These are phyloP conservation scores for Anseranas semipalmata DNA, from an alignment of 2,113 vertebrate genomes.

Conservation along the genomic window DNA sequence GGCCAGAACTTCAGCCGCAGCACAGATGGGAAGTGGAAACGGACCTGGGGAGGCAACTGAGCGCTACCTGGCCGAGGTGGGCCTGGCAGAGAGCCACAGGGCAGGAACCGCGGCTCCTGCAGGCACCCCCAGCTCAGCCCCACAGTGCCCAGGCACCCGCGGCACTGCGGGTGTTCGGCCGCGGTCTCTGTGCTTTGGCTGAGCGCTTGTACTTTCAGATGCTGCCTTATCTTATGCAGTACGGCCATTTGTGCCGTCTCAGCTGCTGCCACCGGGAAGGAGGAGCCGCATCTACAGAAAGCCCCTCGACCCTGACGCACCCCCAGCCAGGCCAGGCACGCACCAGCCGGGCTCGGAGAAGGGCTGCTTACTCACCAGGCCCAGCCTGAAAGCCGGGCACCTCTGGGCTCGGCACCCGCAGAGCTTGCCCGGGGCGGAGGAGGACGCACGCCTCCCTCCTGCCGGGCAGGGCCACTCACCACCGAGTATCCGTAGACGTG, in stretches of 20 bases:
- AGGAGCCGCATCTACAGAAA: not conserved
- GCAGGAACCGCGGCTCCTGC: not conserved
- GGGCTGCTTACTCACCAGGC: not conserved
- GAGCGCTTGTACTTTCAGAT: too few relatives aligned
- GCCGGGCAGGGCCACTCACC: constrained; percentile 72
- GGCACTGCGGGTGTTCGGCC: not conserved
- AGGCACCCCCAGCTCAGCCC: too few relatives aligned
- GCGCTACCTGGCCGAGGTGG: not conserved
- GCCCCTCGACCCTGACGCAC: not conserved
- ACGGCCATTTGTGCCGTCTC: not conserved
- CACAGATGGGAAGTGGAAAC: not conserved
- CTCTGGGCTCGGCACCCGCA: not conserved
- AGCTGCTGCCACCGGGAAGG: accelerated
- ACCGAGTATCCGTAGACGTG: constrained; percentile 94
- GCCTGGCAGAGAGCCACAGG: not conserved
- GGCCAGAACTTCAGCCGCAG: not conserved
- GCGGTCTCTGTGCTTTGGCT: not conserved
- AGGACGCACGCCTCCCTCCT: too few relatives aligned
- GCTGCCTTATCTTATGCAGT: too few relatives aligned
- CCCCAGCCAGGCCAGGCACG: not conserved
- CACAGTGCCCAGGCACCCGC: not conserved
- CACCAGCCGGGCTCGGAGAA: not conserved
- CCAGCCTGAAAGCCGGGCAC: not conserved
- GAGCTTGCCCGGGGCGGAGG: not conserved
- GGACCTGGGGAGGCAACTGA: not conserved